Base-by-base conservation (phyloP, 1,140 invertebrate species). In the Dendrolimus punctatus region DNA sequence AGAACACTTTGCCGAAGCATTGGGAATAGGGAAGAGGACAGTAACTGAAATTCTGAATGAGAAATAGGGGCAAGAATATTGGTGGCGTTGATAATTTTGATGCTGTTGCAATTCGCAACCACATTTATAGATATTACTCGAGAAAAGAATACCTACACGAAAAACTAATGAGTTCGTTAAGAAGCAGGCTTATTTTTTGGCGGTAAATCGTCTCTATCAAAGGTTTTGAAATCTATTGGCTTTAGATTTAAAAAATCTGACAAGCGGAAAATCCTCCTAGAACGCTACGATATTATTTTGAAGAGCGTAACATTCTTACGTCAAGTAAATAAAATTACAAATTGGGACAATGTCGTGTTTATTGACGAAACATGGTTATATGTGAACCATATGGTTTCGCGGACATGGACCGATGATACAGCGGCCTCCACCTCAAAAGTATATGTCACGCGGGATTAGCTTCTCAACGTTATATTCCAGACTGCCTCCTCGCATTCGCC, bases 331-430 rank as follows among this genome's bases (percentile, higher is more conserved):
- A 8, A 52, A n/a, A n/a, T n/a, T n/a, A n/a, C n/a, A n/a, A n/a
- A n/a, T n/a, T n/a, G n/a, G n/a, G n/a, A n/a, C n/a, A n/a, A n/a
- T n/a, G n/a, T n/a, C n/a, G n/a, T n/a, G n/a, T n/a, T n/a, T n/a
- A n/a, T n/a, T n/a, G n/a, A 58, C 10, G 58, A 64, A 42, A 60
- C 54, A 52, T 57, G 57, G 61, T 38, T 63, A 6, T 57, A 60
- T 36, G 56, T 51, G 5, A 56, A 63, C 45, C 61, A 63, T 38
- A n/a, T n/a, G n/a, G n/a, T n/a, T 42, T 46, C 37, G 0, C 23
- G 51, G n/a, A 48, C 53, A 10, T 63, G 57, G 53, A 56, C 48
- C 2, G 47, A 62, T 45, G 52, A 62, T 55, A 55, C 39, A 37
- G 36, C 40, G 41, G n/a, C 8, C 6, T 54, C 53, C 3, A 55